phyloP scores from a whole-genome alignment of 2,797 vertebrate species.

The Sebastes cheni region DNA sequence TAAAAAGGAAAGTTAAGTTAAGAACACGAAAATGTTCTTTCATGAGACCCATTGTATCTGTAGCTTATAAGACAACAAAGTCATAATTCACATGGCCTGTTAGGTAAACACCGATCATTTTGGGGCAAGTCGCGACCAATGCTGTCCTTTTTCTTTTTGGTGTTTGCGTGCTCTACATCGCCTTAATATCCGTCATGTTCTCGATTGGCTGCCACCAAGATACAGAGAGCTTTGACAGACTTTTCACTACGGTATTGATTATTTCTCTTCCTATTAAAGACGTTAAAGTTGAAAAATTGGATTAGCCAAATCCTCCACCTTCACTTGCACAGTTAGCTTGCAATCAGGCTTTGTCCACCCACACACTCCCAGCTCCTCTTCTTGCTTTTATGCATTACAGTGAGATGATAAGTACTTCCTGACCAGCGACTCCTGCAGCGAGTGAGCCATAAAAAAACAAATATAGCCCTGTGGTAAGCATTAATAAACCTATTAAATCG shows the following conservation, averaged over 20 bases:
- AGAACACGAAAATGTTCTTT: too few relatives aligned
- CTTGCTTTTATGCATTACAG: not conserved
- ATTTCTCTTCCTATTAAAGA: not conserved
- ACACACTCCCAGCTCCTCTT: not conserved
- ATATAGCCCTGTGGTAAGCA: not conserved
- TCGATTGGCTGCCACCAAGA: not conserved
- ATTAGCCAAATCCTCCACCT: not conserved
- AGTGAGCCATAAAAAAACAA: slow-evolving; percentile 14
- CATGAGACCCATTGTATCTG: not conserved
- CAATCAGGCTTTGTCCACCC: not conserved
- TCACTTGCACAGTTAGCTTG: not conserved
- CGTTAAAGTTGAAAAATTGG: not conserved
- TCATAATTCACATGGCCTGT: not conserved
- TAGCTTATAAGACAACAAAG: not conserved
- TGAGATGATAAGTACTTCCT: not conserved
- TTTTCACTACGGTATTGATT: not conserved
- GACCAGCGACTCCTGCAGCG: not conserved
- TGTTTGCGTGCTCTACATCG: not conserved
- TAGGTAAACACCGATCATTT: not conserved
- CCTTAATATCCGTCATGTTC: not conserved
- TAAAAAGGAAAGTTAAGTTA: too few relatives aligned
- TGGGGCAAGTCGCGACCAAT: not conserved
- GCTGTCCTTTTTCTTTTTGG: not conserved
- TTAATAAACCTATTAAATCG: slow-evolving; percentile 8
- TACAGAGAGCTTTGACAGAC: not conserved